Conservation (phyloP, 1,140 invertebrate species). For the Bradysia coprophila region DNA sequence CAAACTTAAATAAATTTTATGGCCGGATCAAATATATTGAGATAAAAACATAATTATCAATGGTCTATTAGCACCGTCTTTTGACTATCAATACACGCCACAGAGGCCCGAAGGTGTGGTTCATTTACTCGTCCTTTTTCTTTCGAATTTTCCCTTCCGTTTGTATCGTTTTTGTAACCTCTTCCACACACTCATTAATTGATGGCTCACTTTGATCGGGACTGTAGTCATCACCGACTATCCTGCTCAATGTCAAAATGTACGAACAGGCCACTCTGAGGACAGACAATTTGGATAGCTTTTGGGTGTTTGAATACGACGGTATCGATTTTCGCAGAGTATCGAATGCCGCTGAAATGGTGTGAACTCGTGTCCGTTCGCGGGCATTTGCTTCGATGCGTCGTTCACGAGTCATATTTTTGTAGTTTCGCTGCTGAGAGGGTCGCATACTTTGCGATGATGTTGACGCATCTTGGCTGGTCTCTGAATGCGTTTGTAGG, state of each 20-base stretch:
- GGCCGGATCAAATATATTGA: too few species aligned
- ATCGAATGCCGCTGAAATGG: slow-evolving; percentile 87
- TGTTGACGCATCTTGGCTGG: background rate
- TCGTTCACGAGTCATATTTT: slow-evolving; percentile 84
- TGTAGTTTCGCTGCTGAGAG: slow-evolving; percentile 71
- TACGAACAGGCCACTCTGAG: slow-evolving; percentile 80
- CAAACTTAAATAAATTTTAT: too few species aligned
- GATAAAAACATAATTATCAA: too few species aligned
- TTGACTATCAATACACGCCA: too few species aligned
- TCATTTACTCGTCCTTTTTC: slow-evolving; percentile 62
- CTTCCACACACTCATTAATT: slow-evolving; percentile 60
- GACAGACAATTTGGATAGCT: slow-evolving; percentile 80
- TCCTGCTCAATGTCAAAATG: slow-evolving; percentile 61
- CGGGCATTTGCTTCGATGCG: slow-evolving; percentile 85
- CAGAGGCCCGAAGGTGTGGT: too few species aligned
- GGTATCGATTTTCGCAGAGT: slow-evolving; percentile 67
- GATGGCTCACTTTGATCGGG: slow-evolving; percentile 28
- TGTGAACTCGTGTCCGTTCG: slow-evolving; percentile 81
- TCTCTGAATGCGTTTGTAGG: background rate
- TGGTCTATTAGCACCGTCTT: too few species aligned
- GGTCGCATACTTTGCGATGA: slow-evolving; percentile 9
- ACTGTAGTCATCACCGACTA: slow-evolving; percentile 42
- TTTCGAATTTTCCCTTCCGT: slow-evolving; percentile 78
- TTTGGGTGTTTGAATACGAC: slow-evolving; percentile 81
- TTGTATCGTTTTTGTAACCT: slow-evolving; percentile 75